Conservation (phyloP, 2,888 invertebrate species). For the Spilosoma lubricipeda region DNA sequence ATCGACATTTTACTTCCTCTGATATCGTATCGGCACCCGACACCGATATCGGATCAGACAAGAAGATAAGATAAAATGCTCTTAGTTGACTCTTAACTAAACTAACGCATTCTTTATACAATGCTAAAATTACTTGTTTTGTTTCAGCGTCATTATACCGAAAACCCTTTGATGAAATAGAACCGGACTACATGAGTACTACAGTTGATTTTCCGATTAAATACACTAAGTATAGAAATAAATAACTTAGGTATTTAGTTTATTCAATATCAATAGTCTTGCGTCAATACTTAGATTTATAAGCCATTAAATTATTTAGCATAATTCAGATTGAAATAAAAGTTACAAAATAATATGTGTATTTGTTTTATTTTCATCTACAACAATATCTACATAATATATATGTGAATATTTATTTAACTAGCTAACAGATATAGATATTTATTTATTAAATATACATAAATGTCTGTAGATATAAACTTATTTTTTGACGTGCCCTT, state of each 20-base stretch:
- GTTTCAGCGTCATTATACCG: conserved; percentile 60
- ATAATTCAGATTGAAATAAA: background rate
- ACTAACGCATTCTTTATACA: too few species aligned
- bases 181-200: conserved; percentile 61
- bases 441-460: background rate
- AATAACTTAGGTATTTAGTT: conserved; percentile 1
- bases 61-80: too few species aligned
- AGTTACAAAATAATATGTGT: background rate
- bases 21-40: too few species aligned
- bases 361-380: conserved; percentile 3
- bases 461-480: background rate
- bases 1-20: too few species aligned
- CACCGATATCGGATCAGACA: too few species aligned
- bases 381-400: background rate
- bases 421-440: background rate
- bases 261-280: background rate
- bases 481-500: too few species aligned
- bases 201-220: conserved; percentile 62
- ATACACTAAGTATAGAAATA: conserved; percentile 46
- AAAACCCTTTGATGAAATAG: conserved; percentile 56
- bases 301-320: conserved; percentile 1
- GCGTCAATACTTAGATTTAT: background rate
- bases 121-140: conserved; percentile 8
- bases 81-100: too few species aligned
- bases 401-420: conserved; percentile 1